Conservation (phyloP, 2,113 vertebrate species). For the Acrocephalus kingi region DNA sequence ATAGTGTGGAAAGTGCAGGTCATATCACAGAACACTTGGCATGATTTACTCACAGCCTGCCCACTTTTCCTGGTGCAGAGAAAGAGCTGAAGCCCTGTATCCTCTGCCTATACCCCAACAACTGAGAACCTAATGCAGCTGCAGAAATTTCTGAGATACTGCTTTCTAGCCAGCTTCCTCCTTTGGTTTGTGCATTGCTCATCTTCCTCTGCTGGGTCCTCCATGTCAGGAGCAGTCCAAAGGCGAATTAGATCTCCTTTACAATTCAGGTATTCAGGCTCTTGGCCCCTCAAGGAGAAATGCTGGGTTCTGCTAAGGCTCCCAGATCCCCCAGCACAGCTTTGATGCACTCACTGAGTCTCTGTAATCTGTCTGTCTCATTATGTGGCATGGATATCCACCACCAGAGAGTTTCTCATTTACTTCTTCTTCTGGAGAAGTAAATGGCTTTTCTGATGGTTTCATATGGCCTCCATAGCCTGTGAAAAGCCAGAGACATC, state of each 20-base stretch:
- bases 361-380: neutral
- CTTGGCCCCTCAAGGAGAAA: fast-evolving
- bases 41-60: neutral
- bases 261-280: neutral
- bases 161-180: neutral
- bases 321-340: neutral
- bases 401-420: neutral
- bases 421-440: neutral
- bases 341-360: neutral
- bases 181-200: fast-evolving
- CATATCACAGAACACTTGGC: neutral
- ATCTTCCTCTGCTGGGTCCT: neutral
- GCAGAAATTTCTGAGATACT: neutral
- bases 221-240: neutral
- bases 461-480: neutral
- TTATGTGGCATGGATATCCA: fast-evolving
- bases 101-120: neutral
- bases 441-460: neutral
- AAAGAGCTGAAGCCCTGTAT: neutral
- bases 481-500: neutral
- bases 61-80: neutral
- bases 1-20: neutral
- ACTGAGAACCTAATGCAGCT: neutral
- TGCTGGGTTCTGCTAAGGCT: neutral
- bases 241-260: neutral